Conservation (phyloP, 2,797 vertebrate species). For the Hozukius guyotensis region DNA sequence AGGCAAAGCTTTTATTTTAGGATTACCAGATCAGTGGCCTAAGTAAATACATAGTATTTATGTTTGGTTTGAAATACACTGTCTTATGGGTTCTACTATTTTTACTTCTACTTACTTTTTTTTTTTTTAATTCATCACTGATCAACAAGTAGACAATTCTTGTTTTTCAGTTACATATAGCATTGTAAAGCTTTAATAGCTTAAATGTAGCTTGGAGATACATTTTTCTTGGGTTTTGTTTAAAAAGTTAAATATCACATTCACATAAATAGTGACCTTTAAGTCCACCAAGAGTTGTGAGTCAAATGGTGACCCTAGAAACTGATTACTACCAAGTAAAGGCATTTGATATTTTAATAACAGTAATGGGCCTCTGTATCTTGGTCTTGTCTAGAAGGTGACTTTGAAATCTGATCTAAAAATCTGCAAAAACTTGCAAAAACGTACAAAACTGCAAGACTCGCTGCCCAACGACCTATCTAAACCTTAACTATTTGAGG, state of each 20-base stretch:
- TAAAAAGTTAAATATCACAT: neutral
- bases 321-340: neutral
- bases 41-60: constrained; percentile 1
- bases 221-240: neutral
- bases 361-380: neutral
- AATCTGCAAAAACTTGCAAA: too few species aligned
- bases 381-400: too few species aligned
- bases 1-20: constrained; percentile 28
- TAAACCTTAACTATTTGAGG: too few species aligned
- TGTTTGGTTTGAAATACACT: neutral
- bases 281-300: neutral
- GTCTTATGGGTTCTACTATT: neutral
- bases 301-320: neutral
- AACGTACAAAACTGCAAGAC: too few species aligned
- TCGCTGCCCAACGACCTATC: too few species aligned
- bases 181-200: neutral
- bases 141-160: neutral
- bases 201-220: neutral
- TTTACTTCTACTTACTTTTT: neutral
- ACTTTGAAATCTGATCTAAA: too few species aligned
- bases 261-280: neutral
- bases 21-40: constrained; percentile 21
- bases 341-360: neutral
- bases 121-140: neutral
- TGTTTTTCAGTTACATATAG: neutral